Conservation (phyloP, 2,113 vertebrate species). For the Eclectus roratus region DNA sequence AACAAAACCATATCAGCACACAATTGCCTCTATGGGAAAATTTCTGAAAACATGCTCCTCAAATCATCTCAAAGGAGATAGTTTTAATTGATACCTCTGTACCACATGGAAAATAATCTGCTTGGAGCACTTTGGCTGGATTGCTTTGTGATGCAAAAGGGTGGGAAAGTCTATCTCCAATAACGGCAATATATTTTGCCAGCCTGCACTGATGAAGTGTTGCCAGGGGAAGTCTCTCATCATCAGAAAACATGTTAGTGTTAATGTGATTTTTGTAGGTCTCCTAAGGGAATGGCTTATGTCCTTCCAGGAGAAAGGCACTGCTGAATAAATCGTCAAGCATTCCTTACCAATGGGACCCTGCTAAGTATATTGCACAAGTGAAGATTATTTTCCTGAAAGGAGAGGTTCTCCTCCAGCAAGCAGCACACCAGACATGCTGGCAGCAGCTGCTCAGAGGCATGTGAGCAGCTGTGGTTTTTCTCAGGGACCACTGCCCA, state of each 20-base stretch:
- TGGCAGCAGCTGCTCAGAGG: not conserved
- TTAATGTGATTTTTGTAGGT: constrained; percentile 4
- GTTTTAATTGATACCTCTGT: not conserved
- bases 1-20: not conserved
- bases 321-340: constrained; percentile 7
- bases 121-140: not conserved
- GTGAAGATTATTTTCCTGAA: not conserved
- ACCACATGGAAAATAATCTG: not conserved
- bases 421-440: not conserved
- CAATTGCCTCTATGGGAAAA: not conserved
- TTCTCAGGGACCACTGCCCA: not conserved
- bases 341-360: not conserved
- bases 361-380: not conserved
- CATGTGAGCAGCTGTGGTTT: not conserved
- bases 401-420: not conserved
- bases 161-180: not conserved
- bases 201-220: not conserved
- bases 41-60: not conserved
- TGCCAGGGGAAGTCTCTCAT: constrained; percentile 48
- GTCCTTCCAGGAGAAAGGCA: constrained; percentile 23
- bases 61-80: not conserved
- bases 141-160: not conserved
- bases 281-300: constrained; percentile 9
- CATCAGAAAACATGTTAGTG: constrained; percentile 1
- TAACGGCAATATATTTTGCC: constrained; percentile 3